Base-by-base conservation (phyloP, 1,140 invertebrate genomes). In the Cydia fagiglandana region DNA sequence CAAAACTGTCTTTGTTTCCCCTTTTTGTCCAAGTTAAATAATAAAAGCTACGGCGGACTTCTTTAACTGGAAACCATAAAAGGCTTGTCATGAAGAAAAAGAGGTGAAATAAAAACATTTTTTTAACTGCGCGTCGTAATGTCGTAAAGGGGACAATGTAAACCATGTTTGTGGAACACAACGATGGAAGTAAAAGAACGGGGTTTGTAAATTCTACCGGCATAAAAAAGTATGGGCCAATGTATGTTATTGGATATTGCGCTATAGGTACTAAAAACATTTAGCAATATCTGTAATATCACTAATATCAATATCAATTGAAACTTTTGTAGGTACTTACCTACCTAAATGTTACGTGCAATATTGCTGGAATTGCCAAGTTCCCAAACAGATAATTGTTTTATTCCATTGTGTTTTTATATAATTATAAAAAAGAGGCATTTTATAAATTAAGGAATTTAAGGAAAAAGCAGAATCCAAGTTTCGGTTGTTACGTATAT, bases 1-100 rank as follows among this genome's bases (percentile, higher is more conserved):
- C 81, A 85, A 85, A 90, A 91, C 85, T 87, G 85, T 85, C 86
- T 86, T 87, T 87, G 86, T 89, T 88, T 84, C 84, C 84, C 82
- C 84, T 87, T 88, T 87, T 79, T 84, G 82, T 83, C 79, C 79
- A 82, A 87, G 81, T 86, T 87, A 81, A 84, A 89, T 89, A 90
- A 89, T 87, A 86, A 84, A 88, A 87, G 85, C 81, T 80, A 82
- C 80, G 77, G 81, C 75, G 75, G 80, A 76, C 47, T 78, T 80
- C 77, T 77, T 78, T 76, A 79, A 81, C 79, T 81, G 75, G 79
- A 79, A 79, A 79, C 79, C 79, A 79, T 80, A 81, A 81, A 68
- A 81, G 81, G 68, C 80, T 80, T 75, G 45, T 77, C 75, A 77
- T 56, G 13, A 79, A 47, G 45, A 47, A 47, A 78, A 77, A 83